These are phyloP conservation scores for Julus scanicus DNA, from an alignment of 2,888 invertebrate species.

Conservation along the genomic window DNA sequence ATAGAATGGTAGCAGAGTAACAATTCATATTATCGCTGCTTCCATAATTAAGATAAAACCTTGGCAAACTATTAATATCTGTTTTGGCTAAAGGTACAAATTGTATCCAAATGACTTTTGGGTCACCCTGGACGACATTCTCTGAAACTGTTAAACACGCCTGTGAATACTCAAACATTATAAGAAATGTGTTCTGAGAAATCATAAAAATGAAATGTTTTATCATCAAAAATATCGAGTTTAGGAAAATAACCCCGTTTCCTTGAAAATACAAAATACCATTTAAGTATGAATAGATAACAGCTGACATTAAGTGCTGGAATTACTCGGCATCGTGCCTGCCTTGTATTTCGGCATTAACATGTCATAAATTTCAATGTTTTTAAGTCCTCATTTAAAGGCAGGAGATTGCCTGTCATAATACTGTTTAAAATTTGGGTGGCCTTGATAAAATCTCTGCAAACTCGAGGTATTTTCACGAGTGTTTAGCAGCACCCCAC, in stretches of 20 bases:
- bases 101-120: too few relatives aligned
- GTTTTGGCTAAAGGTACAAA: too few relatives aligned
- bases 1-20: too few relatives aligned
- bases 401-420: background rate
- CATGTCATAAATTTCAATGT: slow-evolving; percentile 7
- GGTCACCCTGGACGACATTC: too few relatives aligned
- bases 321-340: background rate
- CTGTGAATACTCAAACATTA: too few relatives aligned
- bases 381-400: background rate
- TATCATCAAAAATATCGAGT: background rate
- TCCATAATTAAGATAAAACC: too few relatives aligned
- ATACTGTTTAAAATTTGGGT: slow-evolving; percentile 23
- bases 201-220: too few relatives aligned
- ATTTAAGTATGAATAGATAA: background rate
- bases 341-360: background rate
- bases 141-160: too few relatives aligned
- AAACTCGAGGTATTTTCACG: slow-evolving; percentile 24
- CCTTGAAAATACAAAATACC: background rate
- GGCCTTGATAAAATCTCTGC: slow-evolving; percentile 43
- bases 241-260: background rate
- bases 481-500: background rate
- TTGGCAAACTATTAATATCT: too few relatives aligned
- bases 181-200: too few relatives aligned
- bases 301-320: background rate
- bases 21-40: too few relatives aligned